A percentile compares a stretch with the other conserved stretches of the same genome.
Evolutionary conservation across 2,113 vertebrate species (phyloP).

Genomic region (Strix aluco): DNA sequence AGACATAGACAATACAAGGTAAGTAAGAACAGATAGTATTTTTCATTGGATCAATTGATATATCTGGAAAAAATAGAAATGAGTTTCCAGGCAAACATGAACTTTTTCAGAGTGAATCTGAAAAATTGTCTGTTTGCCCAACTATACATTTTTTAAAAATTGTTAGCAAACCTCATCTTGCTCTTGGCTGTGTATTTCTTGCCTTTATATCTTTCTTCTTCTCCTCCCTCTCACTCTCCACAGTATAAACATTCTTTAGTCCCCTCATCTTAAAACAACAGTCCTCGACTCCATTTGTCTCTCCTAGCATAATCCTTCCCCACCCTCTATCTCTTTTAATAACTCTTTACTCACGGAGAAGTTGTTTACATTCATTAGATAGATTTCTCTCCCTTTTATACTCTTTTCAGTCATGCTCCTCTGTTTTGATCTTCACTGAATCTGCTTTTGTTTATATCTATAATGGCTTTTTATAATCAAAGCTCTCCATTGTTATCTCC

Average conservation of each 20-base stretch:
- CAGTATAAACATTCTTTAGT: background rate
- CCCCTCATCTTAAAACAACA: background rate
- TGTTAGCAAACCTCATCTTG: background rate
- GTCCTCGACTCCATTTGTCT: background rate
- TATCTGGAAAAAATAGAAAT: background rate
- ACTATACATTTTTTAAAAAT: background rate
- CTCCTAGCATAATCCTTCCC: background rate
- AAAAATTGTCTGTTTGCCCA: background rate
- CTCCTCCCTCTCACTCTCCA: background rate
- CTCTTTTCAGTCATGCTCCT: background rate
- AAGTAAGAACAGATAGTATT: background rate
- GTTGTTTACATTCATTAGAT: background rate
- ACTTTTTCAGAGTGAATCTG: background rate
- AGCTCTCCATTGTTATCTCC: background rate
- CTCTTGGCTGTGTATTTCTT: background rate
- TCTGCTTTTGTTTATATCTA: background rate
- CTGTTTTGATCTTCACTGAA: background rate
- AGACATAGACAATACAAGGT: background rate
- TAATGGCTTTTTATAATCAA: background rate
- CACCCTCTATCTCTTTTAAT: background rate
- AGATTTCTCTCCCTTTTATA: background rate
- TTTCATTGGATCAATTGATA: background rate
- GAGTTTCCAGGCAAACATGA: background rate
- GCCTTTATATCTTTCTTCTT: background rate
- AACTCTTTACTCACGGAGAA: background rate